Conservation (phyloP, 30 jellyfish, hydroid and myxozoan species). For the Catostylus mosaicus region DNA sequence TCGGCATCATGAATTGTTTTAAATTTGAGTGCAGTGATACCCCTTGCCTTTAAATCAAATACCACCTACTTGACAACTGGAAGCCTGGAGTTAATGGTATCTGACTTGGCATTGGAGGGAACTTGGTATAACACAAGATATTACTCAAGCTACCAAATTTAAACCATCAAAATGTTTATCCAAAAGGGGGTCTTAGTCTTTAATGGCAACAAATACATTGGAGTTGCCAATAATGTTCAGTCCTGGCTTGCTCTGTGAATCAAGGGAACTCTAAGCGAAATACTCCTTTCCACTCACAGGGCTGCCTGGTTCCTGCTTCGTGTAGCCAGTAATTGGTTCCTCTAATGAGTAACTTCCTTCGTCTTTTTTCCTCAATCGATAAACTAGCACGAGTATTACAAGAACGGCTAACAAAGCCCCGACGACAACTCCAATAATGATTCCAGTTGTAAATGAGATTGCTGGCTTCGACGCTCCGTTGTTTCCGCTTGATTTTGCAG, state of each 20-base stretch:
- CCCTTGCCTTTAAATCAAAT: too few species aligned
- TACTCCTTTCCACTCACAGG: slow-evolving; percentile 71
- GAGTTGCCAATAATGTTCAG: background rate
- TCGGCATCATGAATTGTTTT: too few species aligned
- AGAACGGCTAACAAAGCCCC: slow-evolving; percentile 90
- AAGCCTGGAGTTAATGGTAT: too few species aligned
- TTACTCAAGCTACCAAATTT: too few species aligned
- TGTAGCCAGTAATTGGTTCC: slow-evolving; percentile 67
- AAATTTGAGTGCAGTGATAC: too few species aligned
- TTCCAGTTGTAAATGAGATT: slow-evolving; percentile 78
- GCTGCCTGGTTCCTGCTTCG: slow-evolving; percentile 71
- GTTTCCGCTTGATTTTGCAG: slow-evolving; percentile 13
- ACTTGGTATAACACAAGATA: too few species aligned
- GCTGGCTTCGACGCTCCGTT: slow-evolving; percentile 10
- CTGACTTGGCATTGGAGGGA: too few species aligned
- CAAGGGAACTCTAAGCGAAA: slow-evolving; percentile 29
- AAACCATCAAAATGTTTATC: too few species aligned
- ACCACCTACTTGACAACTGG: too few species aligned
- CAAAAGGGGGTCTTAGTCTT: too few species aligned
- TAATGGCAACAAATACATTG: too few species aligned
- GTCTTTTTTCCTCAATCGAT: slow-evolving; percentile 90
- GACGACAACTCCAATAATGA: slow-evolving; percentile 89
- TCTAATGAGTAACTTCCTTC: slow-evolving; percentile 90
- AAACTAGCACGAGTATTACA: slow-evolving; percentile 76
- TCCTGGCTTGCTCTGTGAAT: background rate